Base-by-base conservation (phyloP, 2,888 invertebrate species). In the Leptopilina drosophilae region DNA sequence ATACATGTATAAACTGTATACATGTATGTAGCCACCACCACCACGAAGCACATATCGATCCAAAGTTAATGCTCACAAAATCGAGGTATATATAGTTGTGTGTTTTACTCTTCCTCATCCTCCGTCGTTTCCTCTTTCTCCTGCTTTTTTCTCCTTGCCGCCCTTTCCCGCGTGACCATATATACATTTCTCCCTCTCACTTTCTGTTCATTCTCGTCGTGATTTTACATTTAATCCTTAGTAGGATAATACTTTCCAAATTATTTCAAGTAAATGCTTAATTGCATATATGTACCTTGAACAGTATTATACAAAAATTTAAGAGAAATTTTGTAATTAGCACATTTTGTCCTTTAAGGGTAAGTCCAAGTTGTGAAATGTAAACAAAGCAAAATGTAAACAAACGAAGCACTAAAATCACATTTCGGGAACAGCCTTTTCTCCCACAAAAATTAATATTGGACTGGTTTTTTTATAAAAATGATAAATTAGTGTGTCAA, bases 31-130 rank as follows among this genome's bases (percentile, higher is more conserved):
- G n/a, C 6, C 9, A 62, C 20, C 6, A 64, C 64, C 64, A 64
- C 14, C 64, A 64, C 64, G 64, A 64, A 14, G 5, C 64, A 64
- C 26, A 64, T 64, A 64, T 64, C 64, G 64, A 64, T 64, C 64
- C 64, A 64, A 64, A 64, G 64, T 64, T 64, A 64, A 64, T 33
- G 40, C 64, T 26, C 64, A 33, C 64, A 20, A 26, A 64, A 33
- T 64, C 64, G 64, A 40, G 40, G 64, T 64, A 64, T 26, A 14
- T 40, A 49, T 49, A 49, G 49, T 49, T 49, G 49, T 49, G 40
- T 40, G 64, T 64, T 33, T 64, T 64, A 62, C 64, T 64, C 64
- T 40, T 64, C 12, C 64, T 64, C 64, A 26, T 64, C 64, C 64
- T 64, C 64, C 64, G 26, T 26, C 33, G 26, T 33, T 64, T 64